Evolutionary conservation across 2,113 vertebrate genomes (phyloP).

Genomic region (Ailurus styani): DNA sequence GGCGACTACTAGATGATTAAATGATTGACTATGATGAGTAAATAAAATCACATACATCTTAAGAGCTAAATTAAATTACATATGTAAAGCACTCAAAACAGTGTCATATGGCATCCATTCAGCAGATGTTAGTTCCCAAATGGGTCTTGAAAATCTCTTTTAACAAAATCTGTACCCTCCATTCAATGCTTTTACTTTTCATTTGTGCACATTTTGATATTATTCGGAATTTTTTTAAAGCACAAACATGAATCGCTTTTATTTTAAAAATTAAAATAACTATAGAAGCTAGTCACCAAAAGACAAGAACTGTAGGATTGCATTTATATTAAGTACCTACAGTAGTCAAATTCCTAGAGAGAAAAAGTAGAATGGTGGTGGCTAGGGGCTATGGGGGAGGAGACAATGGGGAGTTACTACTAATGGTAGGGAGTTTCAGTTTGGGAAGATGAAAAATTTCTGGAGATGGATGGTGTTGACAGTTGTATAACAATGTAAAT

Average conservation of each 20-base stretch:
- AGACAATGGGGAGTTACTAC: background rate
- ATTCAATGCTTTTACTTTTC: background rate
- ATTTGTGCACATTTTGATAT: background rate
- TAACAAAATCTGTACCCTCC: background rate
- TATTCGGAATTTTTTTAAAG: background rate
- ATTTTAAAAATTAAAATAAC: constrained; percentile 24
- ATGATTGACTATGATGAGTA: background rate
- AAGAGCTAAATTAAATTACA: background rate
- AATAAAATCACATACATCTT: constrained; percentile 11
- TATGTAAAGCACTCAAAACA: background rate
- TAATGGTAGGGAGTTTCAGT: background rate
- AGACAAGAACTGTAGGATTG: background rate
- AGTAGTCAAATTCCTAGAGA: background rate
- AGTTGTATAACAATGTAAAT: background rate
- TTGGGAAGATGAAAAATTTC: background rate
- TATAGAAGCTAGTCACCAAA: background rate
- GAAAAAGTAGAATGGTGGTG: background rate
- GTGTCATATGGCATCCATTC: background rate
- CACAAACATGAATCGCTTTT: background rate
- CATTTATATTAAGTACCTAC: background rate
- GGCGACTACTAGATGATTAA: background rate
- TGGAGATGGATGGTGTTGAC: background rate
- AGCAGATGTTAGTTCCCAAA: background rate
- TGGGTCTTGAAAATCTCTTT: background rate
- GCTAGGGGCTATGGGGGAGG: background rate